These are phyloP conservation scores for Semnornis frantzii DNA, from an alignment of 2,113 vertebrate species.

Conservation along the genomic window DNA sequence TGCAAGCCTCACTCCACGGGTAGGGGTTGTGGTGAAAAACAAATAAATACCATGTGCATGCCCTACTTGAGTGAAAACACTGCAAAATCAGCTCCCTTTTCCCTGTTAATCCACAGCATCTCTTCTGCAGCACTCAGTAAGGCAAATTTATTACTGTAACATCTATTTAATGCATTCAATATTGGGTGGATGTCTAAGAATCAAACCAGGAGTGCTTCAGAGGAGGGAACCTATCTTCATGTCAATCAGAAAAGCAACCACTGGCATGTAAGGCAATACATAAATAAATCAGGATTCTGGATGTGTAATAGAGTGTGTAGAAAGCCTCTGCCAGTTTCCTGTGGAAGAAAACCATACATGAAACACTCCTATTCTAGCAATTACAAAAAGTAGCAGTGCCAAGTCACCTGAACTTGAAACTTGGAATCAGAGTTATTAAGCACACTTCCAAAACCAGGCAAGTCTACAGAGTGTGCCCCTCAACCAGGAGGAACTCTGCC, in stretches of 20 bases:
- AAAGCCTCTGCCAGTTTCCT: not conserved
- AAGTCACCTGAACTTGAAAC: not conserved
- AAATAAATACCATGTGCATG: not conserved
- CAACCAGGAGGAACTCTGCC: not conserved
- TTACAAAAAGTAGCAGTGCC: not conserved
- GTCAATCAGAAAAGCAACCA: not conserved
- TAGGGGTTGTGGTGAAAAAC: not conserved
- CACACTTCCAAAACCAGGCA: not conserved
- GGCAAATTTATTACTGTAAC: not conserved
- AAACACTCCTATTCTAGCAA: not conserved
- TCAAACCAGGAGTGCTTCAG: not conserved
- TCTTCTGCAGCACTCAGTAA: not conserved
- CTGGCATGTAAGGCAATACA: not conserved
- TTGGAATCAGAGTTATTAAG: not conserved
- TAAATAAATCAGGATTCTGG: not conserved
- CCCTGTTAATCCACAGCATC: not conserved
- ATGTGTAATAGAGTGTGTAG: not conserved
- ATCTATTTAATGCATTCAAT: not conserved
- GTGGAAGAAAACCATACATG: not conserved
- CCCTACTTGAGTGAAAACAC: not conserved
- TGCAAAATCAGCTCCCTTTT: not conserved
- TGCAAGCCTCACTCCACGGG: not conserved
- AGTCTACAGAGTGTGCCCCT: not conserved
- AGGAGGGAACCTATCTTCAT: not conserved
- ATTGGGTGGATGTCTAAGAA: not conserved